Percentiles rank a stretch among this genome's conserved stretches.
Conservation (phyloP, 2,888 invertebrate species). For the Drosophila peninsularis region DNA sequence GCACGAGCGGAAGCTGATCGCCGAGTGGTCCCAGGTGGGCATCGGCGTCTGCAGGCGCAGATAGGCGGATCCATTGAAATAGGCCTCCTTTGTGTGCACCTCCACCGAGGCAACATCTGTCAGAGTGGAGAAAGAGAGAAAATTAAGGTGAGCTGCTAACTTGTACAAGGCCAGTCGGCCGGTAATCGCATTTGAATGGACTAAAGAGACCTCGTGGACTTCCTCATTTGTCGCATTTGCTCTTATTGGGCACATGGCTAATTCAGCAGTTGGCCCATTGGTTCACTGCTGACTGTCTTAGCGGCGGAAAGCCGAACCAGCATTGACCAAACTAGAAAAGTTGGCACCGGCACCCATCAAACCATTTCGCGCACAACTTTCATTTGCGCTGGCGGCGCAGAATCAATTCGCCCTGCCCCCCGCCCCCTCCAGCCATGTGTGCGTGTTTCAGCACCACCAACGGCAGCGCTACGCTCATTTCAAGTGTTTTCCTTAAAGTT, state of each 20-base stretch:
- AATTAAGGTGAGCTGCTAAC: conserved; percentile 31
- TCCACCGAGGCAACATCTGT: conserved; percentile 78
- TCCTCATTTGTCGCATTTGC: conserved; percentile 52
- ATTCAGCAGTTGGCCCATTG: conserved; percentile 40
- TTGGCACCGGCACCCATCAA: conserved; percentile 36
- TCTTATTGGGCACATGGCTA: conserved; percentile 36
- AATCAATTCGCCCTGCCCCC: conserved; percentile 48
- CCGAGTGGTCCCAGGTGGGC: conserved; percentile 91
- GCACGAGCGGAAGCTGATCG: conserved; percentile 93
- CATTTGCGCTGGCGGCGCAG: conserved; percentile 69
- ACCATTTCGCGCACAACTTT: conserved; percentile 56
- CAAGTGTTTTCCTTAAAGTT: conserved; percentile 52
- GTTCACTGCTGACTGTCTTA: conserved; percentile 29
- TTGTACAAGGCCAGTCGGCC: conserved; percentile 52
- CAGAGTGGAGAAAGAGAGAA: conserved; percentile 48
- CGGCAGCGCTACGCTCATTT: conserved; percentile 28
- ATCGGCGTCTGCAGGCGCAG: conserved; percentile 90
- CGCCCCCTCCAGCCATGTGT: conserved; percentile 21
- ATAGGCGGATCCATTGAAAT: conserved; percentile 93
- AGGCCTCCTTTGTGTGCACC: conserved; percentile 88
- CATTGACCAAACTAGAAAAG: conserved; percentile 70
- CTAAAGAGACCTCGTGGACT: conserved; percentile 47
- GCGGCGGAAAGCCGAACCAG: conserved; percentile 60
- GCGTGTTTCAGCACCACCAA: conserved; percentile 38
- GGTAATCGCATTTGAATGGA: conserved; percentile 70